phyloP scores from a whole-genome alignment of 2,888 invertebrate species.

The Pyrgus malvae region DNA sequence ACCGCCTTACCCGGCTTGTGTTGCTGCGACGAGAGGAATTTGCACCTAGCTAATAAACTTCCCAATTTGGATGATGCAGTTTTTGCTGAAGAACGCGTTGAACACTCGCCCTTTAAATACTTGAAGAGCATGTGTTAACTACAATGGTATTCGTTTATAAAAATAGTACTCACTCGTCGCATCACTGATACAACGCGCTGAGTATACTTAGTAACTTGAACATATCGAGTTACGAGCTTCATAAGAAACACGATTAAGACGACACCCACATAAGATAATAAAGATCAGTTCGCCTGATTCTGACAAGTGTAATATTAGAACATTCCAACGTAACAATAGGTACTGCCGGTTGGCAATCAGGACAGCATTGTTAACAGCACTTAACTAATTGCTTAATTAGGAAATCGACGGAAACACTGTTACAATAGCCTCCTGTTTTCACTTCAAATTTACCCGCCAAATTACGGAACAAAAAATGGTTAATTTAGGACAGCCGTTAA shows the following conservation, averaged over 20 bases:
- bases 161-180: slow-evolving; percentile 7
- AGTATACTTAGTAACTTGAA: no score
- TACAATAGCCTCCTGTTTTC: slow-evolving; percentile 15
- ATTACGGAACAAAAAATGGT: slow-evolving; percentile 21
- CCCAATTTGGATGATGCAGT: slow-evolving; percentile 21
- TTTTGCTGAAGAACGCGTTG: slow-evolving; percentile 9
- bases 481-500: not conserved
- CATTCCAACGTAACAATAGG: slow-evolving; percentile 10
- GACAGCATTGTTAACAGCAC: slow-evolving; percentile 1
- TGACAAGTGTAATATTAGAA: slow-evolving; percentile 16
- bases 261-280: slow-evolving; percentile 20
- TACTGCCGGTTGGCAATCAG: slow-evolving; percentile 1
- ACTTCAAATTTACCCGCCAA: slow-evolving; percentile 12
- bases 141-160: slow-evolving; percentile 8
- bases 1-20: slow-evolving; percentile 7
- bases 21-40: slow-evolving; percentile 18
- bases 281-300: slow-evolving; percentile 14
- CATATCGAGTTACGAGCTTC: slow-evolving; percentile 10
- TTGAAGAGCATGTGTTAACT: slow-evolving; percentile 16
- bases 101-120: slow-evolving; percentile 16
- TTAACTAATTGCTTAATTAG: slow-evolving; percentile 26
- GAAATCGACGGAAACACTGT: slow-evolving; percentile 22
- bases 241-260: slow-evolving; percentile 18
- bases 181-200: not conserved
- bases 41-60: slow-evolving; percentile 14